phyloP scores from a whole-genome alignment of 1,140 invertebrate genomes.

The Listronotus oregonensis region DNA sequence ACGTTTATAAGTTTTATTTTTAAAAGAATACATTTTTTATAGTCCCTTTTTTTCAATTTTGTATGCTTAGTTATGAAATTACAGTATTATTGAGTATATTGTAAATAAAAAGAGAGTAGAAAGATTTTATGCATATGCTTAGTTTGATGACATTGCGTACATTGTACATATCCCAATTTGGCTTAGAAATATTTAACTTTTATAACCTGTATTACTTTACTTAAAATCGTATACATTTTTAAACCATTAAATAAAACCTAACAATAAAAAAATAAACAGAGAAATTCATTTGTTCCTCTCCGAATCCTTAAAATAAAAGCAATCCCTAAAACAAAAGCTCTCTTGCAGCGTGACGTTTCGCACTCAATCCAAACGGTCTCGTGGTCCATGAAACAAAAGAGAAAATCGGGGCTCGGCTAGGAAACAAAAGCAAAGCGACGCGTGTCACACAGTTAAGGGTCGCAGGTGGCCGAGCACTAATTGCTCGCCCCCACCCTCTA shows the following conservation, averaged over 20 bases:
- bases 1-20: too few relatives aligned
- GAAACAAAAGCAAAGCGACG: slow-evolving; percentile 34
- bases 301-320: slow-evolving; percentile 21
- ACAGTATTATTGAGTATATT: too few relatives aligned
- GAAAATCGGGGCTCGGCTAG: slow-evolving; percentile 15
- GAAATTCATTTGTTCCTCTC: slow-evolving; percentile 21
- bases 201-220: too few relatives aligned
- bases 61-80: too few relatives aligned
- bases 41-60: too few relatives aligned
- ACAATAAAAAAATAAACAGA: slow-evolving; percentile 4
- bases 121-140: too few relatives aligned
- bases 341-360: slow-evolving; percentile 28
- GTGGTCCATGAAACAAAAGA: slow-evolving; percentile 26
- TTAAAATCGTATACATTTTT: too few relatives aligned
- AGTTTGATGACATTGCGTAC: too few relatives aligned
- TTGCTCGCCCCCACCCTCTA: slow-evolving; percentile 21
- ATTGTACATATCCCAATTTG: too few relatives aligned
- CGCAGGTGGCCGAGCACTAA: slow-evolving; percentile 35
- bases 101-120: too few relatives aligned
- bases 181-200: too few relatives aligned
- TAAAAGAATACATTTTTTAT: too few relatives aligned
- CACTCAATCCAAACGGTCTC: slow-evolving; percentile 26
- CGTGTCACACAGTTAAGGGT: slow-evolving; percentile 32
- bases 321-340: slow-evolving; percentile 23
- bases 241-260: neutral